phyloP scores from a whole-genome alignment of 2,888 invertebrate species.

The Pandemis corylana region DNA sequence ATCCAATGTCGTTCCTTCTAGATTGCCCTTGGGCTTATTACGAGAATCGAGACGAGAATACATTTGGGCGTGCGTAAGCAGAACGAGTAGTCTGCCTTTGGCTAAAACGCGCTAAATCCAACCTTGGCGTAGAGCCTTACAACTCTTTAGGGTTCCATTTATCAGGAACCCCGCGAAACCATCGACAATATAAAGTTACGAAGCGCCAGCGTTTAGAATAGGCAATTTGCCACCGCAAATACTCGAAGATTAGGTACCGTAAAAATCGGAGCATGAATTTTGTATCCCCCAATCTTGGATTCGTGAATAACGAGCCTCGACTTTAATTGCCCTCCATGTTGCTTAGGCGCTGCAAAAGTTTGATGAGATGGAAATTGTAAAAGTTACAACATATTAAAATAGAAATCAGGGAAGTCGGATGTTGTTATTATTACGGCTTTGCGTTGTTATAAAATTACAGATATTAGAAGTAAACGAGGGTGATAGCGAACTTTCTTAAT shows the following conservation, averaged over 20 bases:
- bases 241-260: conserved; percentile 31
- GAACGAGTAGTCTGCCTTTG: conserved; percentile 53
- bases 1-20: conserved; percentile 62
- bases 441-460: conserved; percentile 9
- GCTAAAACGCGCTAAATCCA: conserved; percentile 52
- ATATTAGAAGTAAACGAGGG: not conserved
- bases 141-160: conserved; percentile 38
- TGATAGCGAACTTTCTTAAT: not conserved
- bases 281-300: conserved; percentile 13
- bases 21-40: conserved; percentile 65
- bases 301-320: conserved; percentile 20
- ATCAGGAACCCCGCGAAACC: conserved; percentile 3
- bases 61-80: conserved; percentile 56
- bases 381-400: conserved; percentile 29
- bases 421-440: conserved; percentile 1
- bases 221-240: conserved; percentile 22
- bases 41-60: conserved; percentile 52
- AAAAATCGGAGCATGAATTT: conserved; percentile 30
- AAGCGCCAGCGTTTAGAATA: conserved; percentile 6
- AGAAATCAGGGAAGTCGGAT: conserved; percentile 7
- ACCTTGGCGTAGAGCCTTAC: conserved; percentile 45
- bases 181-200: not conserved
- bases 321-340: conserved; percentile 35
- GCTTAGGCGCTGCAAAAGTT: conserved; percentile 29
- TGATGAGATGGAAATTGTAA: conserved; percentile 39